phyloP scores from a whole-genome alignment of 2,113 vertebrate species.

The Phoxinus phoxinus region DNA sequence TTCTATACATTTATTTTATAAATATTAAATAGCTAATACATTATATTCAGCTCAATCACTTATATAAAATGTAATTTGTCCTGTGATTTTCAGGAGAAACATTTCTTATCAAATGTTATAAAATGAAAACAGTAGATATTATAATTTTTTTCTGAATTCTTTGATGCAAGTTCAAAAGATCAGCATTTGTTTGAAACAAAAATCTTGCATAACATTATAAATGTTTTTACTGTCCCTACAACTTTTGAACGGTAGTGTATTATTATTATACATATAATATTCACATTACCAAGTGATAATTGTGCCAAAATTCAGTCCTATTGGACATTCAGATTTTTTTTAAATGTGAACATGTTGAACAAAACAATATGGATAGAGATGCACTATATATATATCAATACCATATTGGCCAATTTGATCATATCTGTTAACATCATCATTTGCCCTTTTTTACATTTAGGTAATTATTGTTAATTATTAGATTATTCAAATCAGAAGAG shows the following conservation, averaged over 20 bases:
- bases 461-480: not conserved
- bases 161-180: not conserved
- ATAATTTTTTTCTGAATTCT: not conserved
- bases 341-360: not conserved
- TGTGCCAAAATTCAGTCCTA: not conserved
- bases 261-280: not conserved
- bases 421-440: not conserved
- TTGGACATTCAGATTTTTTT: not conserved
- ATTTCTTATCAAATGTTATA: not conserved
- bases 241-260: not conserved
- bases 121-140: not conserved
- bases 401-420: too few relatives aligned
- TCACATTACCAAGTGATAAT: not conserved
- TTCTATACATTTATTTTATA: not conserved
- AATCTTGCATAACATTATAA: not conserved
- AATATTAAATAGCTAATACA: not conserved
- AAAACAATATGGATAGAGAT: not conserved
- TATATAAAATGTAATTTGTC: not conserved
- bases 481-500: not conserved
- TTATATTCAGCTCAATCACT: not conserved
- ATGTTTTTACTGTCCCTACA: not conserved
- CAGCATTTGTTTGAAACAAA: not conserved
- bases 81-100: too few relatives aligned
- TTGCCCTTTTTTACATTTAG: not conserved
- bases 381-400: not conserved